Base-by-base conservation (phyloP, 1,140 invertebrate genomes). In the Schlechtendalia chinensis region DNA sequence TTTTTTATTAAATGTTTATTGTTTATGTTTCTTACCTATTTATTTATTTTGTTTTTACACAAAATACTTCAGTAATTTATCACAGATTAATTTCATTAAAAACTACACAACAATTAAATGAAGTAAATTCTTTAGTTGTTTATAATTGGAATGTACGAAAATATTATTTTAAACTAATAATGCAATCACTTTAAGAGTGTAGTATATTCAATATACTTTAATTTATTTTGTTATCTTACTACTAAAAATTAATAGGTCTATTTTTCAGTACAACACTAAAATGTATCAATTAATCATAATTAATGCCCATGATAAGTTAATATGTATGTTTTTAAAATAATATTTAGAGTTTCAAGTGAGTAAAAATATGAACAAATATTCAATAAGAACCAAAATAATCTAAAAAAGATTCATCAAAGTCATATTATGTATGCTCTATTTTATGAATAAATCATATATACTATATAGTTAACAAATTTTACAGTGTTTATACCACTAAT, bases 81-180 rank as follows among this genome's bases (percentile, higher is more conserved):
- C 69, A 72, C 69, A 72, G 69, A 72, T 72, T 54, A n/a, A 53
- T 72, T 72, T 54, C 69, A 54, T 72, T 72, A 72, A 72, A 29
- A 54, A 14, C 27, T 54, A 72, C 17, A 27, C 17, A 72, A 72
- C 0, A 14, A 50, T 69, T 50, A 71, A 72, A 54, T 29, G 1
- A 54, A 71, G 12, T 54, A 53, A 72, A 72, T 19, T 72, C 27
- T 39, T 54, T 27, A 53, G 50, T 53, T 72, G 1, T 29, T 54
- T 53, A n/a, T 12, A 32, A 11, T 24, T 29, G 19, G 29, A 63
- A 63, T 32, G 27, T 32, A 22, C 27, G 24, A 61, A 61, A 61
- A 61, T 12, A 53, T 19, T 53, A 17, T 71, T 24, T 53, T 53
- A 27, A 53, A 53, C 10, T 50, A 53, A 71, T 47, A 29, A 54